Conservation (phyloP, 2,113 vertebrate genomes). For the Halcyon senegalensis region DNA sequence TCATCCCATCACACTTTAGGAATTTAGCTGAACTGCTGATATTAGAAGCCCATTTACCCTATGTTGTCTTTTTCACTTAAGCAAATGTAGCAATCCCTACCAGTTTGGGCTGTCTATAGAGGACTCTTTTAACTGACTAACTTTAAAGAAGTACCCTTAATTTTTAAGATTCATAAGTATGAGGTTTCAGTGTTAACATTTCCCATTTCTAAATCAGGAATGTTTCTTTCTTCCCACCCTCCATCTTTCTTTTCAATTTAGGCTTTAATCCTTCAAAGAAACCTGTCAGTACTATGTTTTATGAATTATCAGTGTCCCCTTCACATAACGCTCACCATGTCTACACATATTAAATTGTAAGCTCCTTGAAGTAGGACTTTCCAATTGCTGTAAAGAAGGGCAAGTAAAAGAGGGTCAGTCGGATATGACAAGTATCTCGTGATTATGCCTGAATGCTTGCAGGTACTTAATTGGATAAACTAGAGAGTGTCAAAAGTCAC, state of each 20-base stretch:
- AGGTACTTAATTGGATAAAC: neutral
- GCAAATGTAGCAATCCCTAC: neutral
- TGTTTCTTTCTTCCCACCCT: neutral
- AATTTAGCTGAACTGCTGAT: neutral
- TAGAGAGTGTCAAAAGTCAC: neutral
- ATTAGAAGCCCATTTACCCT: neutral
- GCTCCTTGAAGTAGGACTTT: neutral
- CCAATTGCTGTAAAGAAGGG: neutral
- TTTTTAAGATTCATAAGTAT: neutral
- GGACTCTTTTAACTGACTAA: neutral
- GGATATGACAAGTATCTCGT: neutral
- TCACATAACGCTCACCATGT: neutral
- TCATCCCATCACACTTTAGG: conserved; percentile 42
- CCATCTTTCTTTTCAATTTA: neutral
- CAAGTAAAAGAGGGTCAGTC: neutral
- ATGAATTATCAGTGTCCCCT: neutral
- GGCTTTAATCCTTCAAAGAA: neutral
- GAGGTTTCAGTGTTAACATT: neutral
- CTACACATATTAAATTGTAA: neutral
- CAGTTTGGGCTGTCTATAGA: neutral
- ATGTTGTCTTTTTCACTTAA: neutral
- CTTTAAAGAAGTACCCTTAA: neutral
- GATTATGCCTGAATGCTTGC: neutral
- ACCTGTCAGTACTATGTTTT: neutral
- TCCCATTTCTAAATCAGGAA: neutral